Evolutionary conservation across 1,140 invertebrate species (phyloP), one percentile per base, ranked within the genome.

Genomic region (Contarinia nasturtii): DNA sequence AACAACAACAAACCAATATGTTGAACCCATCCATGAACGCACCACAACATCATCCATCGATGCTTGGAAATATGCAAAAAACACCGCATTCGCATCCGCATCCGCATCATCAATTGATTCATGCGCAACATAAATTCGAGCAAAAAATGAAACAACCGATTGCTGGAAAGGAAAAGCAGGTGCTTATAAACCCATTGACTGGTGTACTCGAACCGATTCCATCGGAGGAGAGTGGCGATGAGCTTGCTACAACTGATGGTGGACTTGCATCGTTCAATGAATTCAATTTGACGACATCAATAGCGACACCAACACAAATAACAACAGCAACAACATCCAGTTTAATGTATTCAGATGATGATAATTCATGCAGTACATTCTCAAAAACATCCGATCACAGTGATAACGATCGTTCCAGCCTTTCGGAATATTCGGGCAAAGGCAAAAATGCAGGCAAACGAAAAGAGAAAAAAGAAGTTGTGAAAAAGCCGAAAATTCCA

Each of bases 161-260:
- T 4, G 61, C 64, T 15, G 71, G 70, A 1, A 74, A 78, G 53
- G 70, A 75, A 47, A 68, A 77, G 42, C 79, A 83, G 56, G 82
- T 83, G 67, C 73, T 90, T 2, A 85, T 90, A 33, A 92, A 90
- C 69, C 86, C 86, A 4, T 70, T 87, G 50, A 89, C 86, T 5
- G 86, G 86, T 12, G 76, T 84, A 52, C 62, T 92, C 53, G 87
- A 91, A 60, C 82, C 82, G 1, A 77, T 82, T 72, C 74, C 76
- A 4, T 80, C 73, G 52, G 79, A 82, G 51, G 69, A 71, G 41
- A 68, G 65, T 47, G 64, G 66, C 22, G 60, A 64, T n/a, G 66
- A 66, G 50, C 70, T 68, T 54, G 67, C 71, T 34, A 63, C 59
- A 0, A 61, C 63, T 45, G 20, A 22, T 45, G 49, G 12, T 22